Conservation (phyloP, 2,797 vertebrate species). For the Knipowitschia caucasica region DNA sequence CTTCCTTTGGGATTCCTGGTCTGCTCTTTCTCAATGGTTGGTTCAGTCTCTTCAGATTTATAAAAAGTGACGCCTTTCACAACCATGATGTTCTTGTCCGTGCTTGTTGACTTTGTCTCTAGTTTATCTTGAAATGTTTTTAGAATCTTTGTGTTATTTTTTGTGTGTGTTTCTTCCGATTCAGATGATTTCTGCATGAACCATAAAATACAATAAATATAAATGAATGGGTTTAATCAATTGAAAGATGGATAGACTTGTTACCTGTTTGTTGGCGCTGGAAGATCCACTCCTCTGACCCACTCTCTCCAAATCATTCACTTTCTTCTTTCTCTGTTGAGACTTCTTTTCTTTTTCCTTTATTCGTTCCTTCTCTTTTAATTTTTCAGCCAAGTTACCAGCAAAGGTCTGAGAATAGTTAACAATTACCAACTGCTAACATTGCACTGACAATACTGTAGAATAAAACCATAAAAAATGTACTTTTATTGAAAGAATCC, state of each 20-base stretch:
- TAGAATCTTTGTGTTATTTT: constrained; percentile 43
- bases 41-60: constrained; percentile 82
- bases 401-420: constrained; percentile 72
- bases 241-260: neutral
- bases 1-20: constrained; percentile 58
- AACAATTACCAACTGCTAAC: constrained; percentile 2
- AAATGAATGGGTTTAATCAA: no score
- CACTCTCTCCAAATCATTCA: constrained; percentile 45
- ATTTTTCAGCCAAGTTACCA: constrained; percentile 73
- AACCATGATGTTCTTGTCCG: constrained; percentile 61
- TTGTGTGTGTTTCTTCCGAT: constrained; percentile 70
- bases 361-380: constrained; percentile 56
- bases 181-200: constrained; percentile 76
- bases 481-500: neutral
- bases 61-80: constrained; percentile 89
- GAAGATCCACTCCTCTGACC: constrained; percentile 77
- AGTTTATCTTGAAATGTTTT: constrained; percentile 59
- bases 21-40: constrained; percentile 55
- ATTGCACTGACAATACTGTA: neutral
- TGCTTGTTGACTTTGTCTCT: constrained; percentile 52
- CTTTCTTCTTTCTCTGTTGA: constrained; percentile 64
- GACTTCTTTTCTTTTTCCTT: constrained; percentile 71
- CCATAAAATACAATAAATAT: neutral
- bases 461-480: neutral
- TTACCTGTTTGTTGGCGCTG: constrained; percentile 77